These are phyloP conservation scores for Cancer borealis DNA, from an alignment of 2,888 invertebrate species.

Conservation along the genomic window DNA sequence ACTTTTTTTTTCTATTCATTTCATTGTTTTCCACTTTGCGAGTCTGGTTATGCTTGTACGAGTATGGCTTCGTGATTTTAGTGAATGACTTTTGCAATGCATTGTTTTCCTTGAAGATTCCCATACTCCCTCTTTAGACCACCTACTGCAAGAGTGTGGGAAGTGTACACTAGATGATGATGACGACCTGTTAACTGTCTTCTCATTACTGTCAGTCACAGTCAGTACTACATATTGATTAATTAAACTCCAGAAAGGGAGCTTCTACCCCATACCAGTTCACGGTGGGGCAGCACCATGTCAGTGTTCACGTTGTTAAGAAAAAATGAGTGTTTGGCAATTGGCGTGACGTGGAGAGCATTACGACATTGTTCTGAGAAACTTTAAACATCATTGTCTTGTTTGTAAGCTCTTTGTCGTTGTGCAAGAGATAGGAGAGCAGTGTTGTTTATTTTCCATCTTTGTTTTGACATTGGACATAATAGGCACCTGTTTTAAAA, in stretches of 20 bases:
- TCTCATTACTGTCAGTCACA: neutral
- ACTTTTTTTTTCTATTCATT: neutral
- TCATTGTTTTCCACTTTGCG: neutral
- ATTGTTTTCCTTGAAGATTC: neutral
- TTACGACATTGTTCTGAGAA: neutral
- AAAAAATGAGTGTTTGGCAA: neutral
- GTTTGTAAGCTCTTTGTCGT: slow-evolving; percentile 28
- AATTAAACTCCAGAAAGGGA: neutral
- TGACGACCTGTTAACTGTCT: neutral
- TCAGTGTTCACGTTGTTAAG: too few species aligned
- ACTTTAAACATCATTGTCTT: neutral
- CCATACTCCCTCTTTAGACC: neutral
- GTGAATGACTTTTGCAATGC: neutral
- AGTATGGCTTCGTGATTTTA: neutral
- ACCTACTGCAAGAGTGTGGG: neutral
- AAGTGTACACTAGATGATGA: neutral
- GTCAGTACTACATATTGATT: neutral
- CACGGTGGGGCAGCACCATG: too few species aligned
- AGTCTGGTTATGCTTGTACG: neutral
- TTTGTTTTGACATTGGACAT: too few species aligned
- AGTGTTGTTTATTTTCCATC: neutral
- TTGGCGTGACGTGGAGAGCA: neutral
- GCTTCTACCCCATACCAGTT: too few species aligned
- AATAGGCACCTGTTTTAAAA: too few species aligned
- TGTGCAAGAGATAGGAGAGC: neutral